A percentile compares a stretch with the other conserved stretches of the same genome.
Evolutionary conservation across 2,888 invertebrate species (phyloP).

Genomic region (Apamea anceps): DNA sequence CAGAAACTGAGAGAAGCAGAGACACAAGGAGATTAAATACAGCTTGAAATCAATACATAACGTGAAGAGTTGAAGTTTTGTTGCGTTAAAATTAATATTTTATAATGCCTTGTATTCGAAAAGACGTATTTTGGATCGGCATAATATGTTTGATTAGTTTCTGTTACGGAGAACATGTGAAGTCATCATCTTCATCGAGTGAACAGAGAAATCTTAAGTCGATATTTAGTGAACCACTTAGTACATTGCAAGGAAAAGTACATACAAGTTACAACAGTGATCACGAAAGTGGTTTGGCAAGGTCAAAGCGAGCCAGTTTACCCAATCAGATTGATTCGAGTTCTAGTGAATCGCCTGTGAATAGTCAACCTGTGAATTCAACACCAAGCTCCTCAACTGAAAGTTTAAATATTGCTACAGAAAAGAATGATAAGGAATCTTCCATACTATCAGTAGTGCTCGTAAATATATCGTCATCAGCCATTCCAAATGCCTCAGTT

Average conservation of each 20-base stretch:
- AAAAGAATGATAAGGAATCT: constrained; percentile 74
- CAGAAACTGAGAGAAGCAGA: constrained; percentile 1
- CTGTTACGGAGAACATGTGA: constrained; percentile 60
- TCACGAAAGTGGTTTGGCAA: constrained; percentile 69
- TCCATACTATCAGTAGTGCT: constrained; percentile 78
- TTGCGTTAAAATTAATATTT: not conserved
- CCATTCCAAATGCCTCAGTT: constrained; percentile 81
- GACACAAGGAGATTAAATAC: not conserved
- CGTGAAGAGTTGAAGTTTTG: constrained; percentile 15
- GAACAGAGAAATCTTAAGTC: constrained; percentile 36
- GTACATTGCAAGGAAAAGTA: constrained; percentile 34
- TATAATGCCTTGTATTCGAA: constrained; percentile 61
- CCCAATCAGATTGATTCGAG: constrained; percentile 74
- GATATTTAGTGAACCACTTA: constrained; percentile 23
- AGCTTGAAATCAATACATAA: constrained; percentile 9
- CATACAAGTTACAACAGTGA: constrained; percentile 34
- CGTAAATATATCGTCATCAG: constrained; percentile 81
- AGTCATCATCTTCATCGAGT: constrained; percentile 38
- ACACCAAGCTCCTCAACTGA: constrained; percentile 78
- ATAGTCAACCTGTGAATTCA: constrained; percentile 65
- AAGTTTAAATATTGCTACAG: constrained; percentile 77
- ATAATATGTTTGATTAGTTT: constrained; percentile 62
- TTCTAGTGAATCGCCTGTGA: constrained; percentile 78
- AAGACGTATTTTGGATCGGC: constrained; percentile 69
- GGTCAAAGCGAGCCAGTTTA: constrained; percentile 79